Percentiles rank a stretch among this genome's conserved stretches.
Evolutionary conservation across 1,140 invertebrate species (phyloP).

Genomic region (Drosophila subobscura): DNA sequence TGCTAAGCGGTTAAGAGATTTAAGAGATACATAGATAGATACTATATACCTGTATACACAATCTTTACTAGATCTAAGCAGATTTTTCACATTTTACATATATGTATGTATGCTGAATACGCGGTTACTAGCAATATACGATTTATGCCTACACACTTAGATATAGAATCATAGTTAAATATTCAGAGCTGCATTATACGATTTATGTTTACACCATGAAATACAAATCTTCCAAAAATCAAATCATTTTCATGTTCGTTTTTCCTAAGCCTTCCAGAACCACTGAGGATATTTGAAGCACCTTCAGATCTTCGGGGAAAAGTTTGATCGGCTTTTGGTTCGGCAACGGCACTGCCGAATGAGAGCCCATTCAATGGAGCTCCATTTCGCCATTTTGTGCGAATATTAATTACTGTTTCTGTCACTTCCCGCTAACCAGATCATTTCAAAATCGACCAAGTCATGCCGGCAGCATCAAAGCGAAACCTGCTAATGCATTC

Average conservation of each 20-base stretch:
- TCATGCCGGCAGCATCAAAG: conserved; percentile 70
- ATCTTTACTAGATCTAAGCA: conserved; percentile 34
- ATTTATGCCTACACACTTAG: conserved; percentile 49
- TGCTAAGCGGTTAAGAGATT: conserved; percentile 78
- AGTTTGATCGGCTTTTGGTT: no score
- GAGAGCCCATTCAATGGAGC: no score
- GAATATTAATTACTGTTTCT: conserved; percentile 25
- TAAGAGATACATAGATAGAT: conserved; percentile 48
- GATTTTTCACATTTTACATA: conserved; percentile 71
- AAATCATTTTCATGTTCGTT: neutral
- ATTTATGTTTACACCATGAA: conserved; percentile 68
- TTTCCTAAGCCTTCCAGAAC: neutral
- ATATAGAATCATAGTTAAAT: conserved; percentile 59
- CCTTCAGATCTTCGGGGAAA: no score
- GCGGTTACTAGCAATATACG: conserved; percentile 69
- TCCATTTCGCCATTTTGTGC: conserved; percentile 5
- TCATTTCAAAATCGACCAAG: conserved; percentile 39
- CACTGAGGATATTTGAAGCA: no score
- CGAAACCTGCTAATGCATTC: conserved; percentile 27
- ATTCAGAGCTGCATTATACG: conserved; percentile 68
- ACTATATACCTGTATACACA: conserved; percentile 28
- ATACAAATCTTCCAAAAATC: conserved; percentile 46
- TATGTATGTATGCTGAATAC: conserved; percentile 62
- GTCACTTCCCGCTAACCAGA: conserved; percentile 57
- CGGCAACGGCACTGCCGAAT: neutral